Evolutionary conservation across 2,888 invertebrate genomes (phyloP).

Genomic region (Trichopria drosophilae): DNA sequence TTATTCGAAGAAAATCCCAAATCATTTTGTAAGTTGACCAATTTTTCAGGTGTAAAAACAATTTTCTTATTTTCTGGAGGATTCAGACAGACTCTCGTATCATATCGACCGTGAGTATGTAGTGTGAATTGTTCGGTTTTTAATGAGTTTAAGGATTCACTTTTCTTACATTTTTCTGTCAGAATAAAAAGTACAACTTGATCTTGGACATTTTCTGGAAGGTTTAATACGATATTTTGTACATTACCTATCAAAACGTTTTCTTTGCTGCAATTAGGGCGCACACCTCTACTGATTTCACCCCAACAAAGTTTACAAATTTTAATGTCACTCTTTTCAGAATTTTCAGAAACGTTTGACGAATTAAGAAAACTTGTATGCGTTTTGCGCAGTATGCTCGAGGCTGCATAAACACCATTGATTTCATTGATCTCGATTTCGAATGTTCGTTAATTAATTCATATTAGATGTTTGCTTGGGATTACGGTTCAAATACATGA

Average conservation of each 20-base stretch:
- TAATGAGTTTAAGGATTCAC: slow-evolving; percentile 1
- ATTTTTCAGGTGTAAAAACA: not conserved
- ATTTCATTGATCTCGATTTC: not conserved
- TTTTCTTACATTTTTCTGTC: slow-evolving; percentile 3
- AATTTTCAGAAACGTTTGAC: too few species aligned
- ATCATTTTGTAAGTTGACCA: slow-evolving; percentile 3
- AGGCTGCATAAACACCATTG: not conserved
- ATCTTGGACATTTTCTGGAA: slow-evolving; percentile 8
- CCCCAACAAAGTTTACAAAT: too few species aligned
- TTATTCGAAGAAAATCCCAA: too few species aligned
- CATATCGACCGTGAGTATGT: not conserved
- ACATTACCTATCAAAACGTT: not conserved
- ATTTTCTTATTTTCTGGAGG: slow-evolving; percentile 1
- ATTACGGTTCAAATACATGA: too few species aligned
- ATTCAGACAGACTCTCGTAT: not conserved
- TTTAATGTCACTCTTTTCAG: too few species aligned
- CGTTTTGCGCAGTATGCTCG: too few species aligned
- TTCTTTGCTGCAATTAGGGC: slow-evolving; percentile 5
- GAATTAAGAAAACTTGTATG: not conserved
- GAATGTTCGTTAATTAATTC: not conserved
- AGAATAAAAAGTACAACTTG: slow-evolving; percentile 2
- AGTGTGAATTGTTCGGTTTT: slow-evolving; percentile 1
- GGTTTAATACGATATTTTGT: not conserved
- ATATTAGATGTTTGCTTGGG: too few species aligned
- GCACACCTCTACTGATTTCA: not conserved